Percentiles rank a stretch among this genome's conserved stretches.
phyloP scores from a whole-genome alignment of 1,140 invertebrate genomes.

The Pantala flavescens region DNA sequence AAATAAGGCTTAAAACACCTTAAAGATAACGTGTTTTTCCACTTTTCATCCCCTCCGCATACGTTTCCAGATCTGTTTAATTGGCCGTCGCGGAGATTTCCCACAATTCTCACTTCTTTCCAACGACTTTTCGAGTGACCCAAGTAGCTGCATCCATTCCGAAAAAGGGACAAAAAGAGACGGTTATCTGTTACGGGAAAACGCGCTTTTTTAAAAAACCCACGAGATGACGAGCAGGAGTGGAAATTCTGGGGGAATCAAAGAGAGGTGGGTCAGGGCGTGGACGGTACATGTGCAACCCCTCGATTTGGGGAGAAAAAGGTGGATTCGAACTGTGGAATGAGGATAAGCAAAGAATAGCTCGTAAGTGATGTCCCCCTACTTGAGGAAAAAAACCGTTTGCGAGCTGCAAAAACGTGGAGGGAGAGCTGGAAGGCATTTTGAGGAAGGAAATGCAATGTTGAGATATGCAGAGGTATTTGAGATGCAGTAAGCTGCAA shows the following conservation, averaged over 20 bases:
- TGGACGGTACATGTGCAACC: not conserved
- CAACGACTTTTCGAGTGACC: not conserved
- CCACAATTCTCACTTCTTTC: not conserved
- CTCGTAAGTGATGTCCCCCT: not conserved
- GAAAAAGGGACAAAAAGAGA: slow-evolving; percentile 5
- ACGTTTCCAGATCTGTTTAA: not conserved
- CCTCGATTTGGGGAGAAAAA: not conserved
- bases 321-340: not conserved
- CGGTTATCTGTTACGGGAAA: not conserved
- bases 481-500: no score
- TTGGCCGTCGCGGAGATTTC: not conserved
- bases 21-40: no score
- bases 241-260: not conserved
- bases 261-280: not conserved
- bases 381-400: not conserved
- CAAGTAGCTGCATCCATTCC: not conserved
- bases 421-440: not conserved
- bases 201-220: slow-evolving; percentile 6
- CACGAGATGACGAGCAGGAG: not conserved
- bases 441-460: not conserved
- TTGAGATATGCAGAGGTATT: no score
- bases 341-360: not conserved
- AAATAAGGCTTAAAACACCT: no score
- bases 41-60: no score
- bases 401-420: not conserved